Percentiles rank a stretch among this genome's conserved stretches.
Evolutionary conservation across 2,888 invertebrate genomes (phyloP).

Genomic region (Anodontia alba): DNA sequence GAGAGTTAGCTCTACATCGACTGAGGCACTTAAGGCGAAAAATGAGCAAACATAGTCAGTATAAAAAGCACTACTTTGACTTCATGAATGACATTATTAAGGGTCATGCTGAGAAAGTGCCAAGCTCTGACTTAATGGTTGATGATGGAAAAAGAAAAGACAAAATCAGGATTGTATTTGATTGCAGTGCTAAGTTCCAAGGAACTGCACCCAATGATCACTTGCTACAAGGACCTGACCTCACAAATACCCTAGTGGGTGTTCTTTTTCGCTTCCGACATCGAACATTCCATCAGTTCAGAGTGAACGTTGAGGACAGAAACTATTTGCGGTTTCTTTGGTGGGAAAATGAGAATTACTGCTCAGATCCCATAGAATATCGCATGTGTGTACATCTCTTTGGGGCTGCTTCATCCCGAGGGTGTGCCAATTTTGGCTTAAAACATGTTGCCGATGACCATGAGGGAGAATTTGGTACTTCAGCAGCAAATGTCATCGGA

Average conservation of each 20-base stretch:
- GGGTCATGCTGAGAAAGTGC: slow-evolving; percentile 28
- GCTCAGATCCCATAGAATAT: slow-evolving; percentile 34
- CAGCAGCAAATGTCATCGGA: slow-evolving; percentile 44
- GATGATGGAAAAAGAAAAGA: background rate
- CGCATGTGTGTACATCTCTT: slow-evolving; percentile 54
- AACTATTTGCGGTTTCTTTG: slow-evolving; percentile 52
- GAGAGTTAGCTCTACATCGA: slow-evolving; percentile 20
- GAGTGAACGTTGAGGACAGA: slow-evolving; percentile 35
- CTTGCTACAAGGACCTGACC: slow-evolving; percentile 7
- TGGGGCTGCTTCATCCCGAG: slow-evolving; percentile 53
- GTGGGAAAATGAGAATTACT: slow-evolving; percentile 28
- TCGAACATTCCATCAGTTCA: slow-evolving; percentile 48
- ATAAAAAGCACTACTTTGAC: slow-evolving; percentile 4
- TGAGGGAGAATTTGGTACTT: slow-evolving; percentile 33
- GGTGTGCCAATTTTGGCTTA: slow-evolving; percentile 57
- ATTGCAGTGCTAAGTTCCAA: slow-evolving; percentile 1
- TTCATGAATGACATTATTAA: slow-evolving; percentile 24
- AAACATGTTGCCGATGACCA: slow-evolving; percentile 38
- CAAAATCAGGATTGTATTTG: slow-evolving; percentile 5
- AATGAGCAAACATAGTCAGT: background rate
- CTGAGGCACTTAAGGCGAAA: slow-evolving; percentile 7
- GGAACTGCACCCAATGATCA: background rate
- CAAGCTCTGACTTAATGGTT: background rate
- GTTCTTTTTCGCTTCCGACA: background rate
- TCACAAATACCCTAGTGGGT: background rate